These are phyloP conservation scores for Pogona vitticeps DNA, from an alignment of 2,113 vertebrate species.

Conservation along the genomic window DNA sequence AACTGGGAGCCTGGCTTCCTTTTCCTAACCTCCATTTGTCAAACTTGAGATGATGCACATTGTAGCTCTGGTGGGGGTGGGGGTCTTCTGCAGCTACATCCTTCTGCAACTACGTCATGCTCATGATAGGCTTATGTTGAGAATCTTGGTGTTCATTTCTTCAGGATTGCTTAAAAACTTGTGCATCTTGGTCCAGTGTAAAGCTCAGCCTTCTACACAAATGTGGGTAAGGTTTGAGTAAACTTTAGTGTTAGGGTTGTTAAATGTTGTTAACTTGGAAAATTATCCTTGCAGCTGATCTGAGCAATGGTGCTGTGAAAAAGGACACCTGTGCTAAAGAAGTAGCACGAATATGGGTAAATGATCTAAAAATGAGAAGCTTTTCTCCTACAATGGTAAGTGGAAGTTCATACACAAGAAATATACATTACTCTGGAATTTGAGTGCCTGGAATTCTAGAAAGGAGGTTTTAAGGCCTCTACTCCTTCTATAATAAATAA, in stretches of 20 bases:
- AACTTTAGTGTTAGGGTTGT: not conserved
- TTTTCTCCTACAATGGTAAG: conserved; percentile 89
- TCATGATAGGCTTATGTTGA: not conserved
- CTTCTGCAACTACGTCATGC: too few species aligned
- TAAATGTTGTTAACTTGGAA: conserved; percentile 28
- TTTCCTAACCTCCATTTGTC: not conserved
- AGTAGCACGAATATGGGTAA: conserved; percentile 92
- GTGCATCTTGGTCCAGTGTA: not conserved
- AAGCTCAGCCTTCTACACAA: not conserved
- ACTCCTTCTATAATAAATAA: not conserved
- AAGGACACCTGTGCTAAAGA: conserved; percentile 93
- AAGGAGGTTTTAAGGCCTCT: not conserved
- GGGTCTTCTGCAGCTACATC: not conserved
- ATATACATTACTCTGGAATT: not conserved
- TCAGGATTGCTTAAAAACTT: not conserved
- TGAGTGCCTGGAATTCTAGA: not conserved
- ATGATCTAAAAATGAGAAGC: conserved; percentile 90
- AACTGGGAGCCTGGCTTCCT: conserved; percentile 28
- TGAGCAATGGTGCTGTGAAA: conserved; percentile 93
- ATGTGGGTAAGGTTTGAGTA: not conserved
- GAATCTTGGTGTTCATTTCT: not conserved
- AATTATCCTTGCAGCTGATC: conserved; percentile 81
- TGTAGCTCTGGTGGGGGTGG: conserved; percentile 11
- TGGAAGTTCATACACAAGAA: not conserved
- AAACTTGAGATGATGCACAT: not conserved